These are phyloP conservation scores for Sebastes miniatus DNA, from an alignment of 2,797 vertebrate genomes.

Conservation along the genomic window DNA sequence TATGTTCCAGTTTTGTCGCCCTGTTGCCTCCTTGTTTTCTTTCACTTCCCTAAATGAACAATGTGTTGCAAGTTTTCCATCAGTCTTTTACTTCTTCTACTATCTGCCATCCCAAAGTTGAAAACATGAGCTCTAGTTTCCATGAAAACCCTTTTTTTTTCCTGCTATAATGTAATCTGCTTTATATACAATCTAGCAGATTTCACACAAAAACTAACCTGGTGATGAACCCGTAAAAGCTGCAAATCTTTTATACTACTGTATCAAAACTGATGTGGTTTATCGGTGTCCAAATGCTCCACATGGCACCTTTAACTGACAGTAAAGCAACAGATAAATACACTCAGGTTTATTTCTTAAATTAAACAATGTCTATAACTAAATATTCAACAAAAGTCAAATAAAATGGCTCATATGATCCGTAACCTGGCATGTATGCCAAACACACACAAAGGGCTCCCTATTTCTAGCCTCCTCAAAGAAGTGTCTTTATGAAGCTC, in stretches of 20 bases:
- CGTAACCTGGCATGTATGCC: conserved; percentile 16
- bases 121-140: background rate
- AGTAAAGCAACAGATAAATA: background rate
- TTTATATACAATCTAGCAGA: background rate
- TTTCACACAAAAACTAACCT: background rate
- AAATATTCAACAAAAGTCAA: conserved; percentile 31
- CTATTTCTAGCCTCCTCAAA: conserved; percentile 51
- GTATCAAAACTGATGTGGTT: background rate
- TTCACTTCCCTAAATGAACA: conserved; percentile 8
- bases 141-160: background rate
- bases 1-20: background rate
- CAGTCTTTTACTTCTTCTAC: background rate
- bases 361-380: background rate
- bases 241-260: background rate
- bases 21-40: background rate
- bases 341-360: background rate
- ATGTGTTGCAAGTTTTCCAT: background rate
- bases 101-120: background rate
- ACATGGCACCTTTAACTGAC: conserved; percentile 1
- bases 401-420: conserved; percentile 21
- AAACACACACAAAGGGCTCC: conserved; percentile 51
- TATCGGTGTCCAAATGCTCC: background rate
- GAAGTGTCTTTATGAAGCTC: conserved; percentile 47
- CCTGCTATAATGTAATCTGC: background rate
- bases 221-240: conserved; percentile 1